Conservation (phyloP, 2,888 invertebrate genomes). For the Drosophila cognata region DNA sequence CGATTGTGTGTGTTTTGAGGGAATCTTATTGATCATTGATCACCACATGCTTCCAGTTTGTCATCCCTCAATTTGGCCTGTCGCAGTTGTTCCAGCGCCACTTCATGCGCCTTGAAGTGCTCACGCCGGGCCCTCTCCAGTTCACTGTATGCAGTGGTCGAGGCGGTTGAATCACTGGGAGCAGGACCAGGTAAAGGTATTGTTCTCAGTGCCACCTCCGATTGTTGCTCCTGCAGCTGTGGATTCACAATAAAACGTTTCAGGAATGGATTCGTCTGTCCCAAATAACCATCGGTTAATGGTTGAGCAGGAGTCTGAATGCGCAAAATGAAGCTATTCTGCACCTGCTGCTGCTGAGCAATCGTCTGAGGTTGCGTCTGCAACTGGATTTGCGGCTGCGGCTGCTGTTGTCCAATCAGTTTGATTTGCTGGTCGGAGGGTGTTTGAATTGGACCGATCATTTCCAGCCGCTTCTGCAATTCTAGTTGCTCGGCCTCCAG, state of each 20-base stretch:
- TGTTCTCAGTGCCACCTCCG: slow-evolving; percentile 14
- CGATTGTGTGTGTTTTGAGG: not conserved
- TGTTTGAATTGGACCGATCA: not conserved
- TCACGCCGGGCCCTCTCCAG: slow-evolving; percentile 79
- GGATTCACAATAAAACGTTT: slow-evolving; percentile 47
- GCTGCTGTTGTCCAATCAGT: slow-evolving; percentile 8
- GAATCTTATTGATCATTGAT: slow-evolving; percentile 9
- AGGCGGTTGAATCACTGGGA: not conserved
- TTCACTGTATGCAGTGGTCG: slow-evolving; percentile 41
- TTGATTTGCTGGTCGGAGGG: slow-evolving; percentile 20
- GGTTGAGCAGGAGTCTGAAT: slow-evolving; percentile 48
- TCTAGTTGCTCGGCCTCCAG: slow-evolving; percentile 45
- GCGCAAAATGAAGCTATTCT: slow-evolving; percentile 70
- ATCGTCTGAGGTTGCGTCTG: slow-evolving; percentile 36
- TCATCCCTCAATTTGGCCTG: slow-evolving; percentile 71
- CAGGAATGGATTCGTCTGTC: slow-evolving; percentile 67
- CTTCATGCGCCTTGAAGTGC: slow-evolving; percentile 82
- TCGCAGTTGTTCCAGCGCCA: slow-evolving; percentile 81
- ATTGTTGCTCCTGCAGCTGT: not conserved
- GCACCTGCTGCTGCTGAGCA: slow-evolving; percentile 63
- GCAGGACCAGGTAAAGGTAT: not conserved
- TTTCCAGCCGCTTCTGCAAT: slow-evolving; percentile 4
- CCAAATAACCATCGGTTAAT: slow-evolving; percentile 20
- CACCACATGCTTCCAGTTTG: slow-evolving; percentile 44
- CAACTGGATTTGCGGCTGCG: slow-evolving; percentile 15